Evolutionary conservation across 1,140 invertebrate species (phyloP).

Genomic region (Megalonaias nervosa): DNA sequence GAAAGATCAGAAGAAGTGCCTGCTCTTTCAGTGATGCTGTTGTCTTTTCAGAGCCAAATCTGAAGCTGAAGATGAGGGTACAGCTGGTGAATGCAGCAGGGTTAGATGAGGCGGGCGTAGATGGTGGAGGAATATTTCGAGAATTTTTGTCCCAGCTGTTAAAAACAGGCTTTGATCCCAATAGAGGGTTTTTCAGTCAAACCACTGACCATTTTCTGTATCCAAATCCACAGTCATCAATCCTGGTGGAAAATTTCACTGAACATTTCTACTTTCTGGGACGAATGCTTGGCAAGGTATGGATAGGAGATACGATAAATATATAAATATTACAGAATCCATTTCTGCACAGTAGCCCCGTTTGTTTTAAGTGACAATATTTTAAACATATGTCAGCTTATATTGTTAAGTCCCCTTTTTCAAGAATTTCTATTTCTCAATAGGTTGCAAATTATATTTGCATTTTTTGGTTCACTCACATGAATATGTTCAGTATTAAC

Average conservation of each 20-base stretch:
- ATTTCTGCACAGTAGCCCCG: too few relatives aligned
- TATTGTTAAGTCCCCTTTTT: too few relatives aligned
- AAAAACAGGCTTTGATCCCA: slow-evolving; percentile 97
- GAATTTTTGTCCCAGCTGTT: slow-evolving; percentile 81
- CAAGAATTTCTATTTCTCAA: too few relatives aligned
- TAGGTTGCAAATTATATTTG: too few relatives aligned
- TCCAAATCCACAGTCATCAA: slow-evolving; percentile 92
- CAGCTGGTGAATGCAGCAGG: slow-evolving; percentile 92
- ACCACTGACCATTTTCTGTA: slow-evolving; percentile 95
- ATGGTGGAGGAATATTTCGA: slow-evolving; percentile 91
- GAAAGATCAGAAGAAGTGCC: too few relatives aligned
- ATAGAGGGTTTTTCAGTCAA: slow-evolving; percentile 92
- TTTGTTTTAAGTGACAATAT: too few relatives aligned
- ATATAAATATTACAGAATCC: too few relatives aligned
- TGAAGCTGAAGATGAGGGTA: slow-evolving; percentile 88
- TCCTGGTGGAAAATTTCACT: slow-evolving; percentile 87
- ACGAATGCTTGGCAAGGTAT: slow-evolving; percentile 92
- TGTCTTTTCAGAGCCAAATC: slow-evolving; percentile 82
- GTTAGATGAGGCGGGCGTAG: slow-evolving; percentile 93
- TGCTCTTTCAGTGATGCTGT: background rate
- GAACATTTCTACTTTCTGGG: slow-evolving; percentile 98
- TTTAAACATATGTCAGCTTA: too few relatives aligned
- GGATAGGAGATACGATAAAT: background rate
- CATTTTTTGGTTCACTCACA: too few relatives aligned
- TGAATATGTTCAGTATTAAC: too few relatives aligned